phyloP scores from a whole-genome alignment of 2,797 vertebrate species.

The Muscicapa striata region DNA sequence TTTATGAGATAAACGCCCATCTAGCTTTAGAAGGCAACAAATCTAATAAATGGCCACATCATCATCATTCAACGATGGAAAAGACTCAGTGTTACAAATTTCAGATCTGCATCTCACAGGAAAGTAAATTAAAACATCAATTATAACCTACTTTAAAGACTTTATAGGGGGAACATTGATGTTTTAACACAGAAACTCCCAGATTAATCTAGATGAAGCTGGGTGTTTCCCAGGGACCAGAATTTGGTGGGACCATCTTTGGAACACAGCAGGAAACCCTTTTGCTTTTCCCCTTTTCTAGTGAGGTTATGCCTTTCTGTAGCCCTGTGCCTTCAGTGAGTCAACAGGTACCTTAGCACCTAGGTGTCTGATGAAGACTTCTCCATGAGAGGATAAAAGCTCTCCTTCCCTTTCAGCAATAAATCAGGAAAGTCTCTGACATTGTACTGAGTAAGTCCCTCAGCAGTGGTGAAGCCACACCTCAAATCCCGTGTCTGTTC shows the following conservation, averaged over 20 bases:
- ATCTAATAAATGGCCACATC: conserved; percentile 57
- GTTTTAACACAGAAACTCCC: background rate
- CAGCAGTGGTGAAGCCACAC: background rate
- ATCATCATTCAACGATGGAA: conserved; percentile 31
- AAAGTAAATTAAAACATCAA: conserved; percentile 64
- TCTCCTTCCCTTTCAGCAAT: background rate
- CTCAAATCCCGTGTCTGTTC: background rate
- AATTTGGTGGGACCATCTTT: background rate
- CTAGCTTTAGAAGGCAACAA: conserved; percentile 51
- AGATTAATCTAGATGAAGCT: background rate
- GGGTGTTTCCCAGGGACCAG: background rate
- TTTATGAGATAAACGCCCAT: conserved; percentile 38
- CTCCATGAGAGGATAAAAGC: background rate
- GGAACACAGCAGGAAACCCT: background rate
- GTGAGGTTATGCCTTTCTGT: background rate
- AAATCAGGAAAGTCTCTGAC: background rate
- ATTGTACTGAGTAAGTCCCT: background rate
- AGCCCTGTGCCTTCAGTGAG: background rate
- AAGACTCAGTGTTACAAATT: conserved; percentile 39
- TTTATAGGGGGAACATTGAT: background rate
- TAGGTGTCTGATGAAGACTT: background rate
- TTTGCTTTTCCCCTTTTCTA: background rate
- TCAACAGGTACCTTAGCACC: background rate
- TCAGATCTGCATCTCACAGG: conserved; percentile 23
- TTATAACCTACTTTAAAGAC: conserved; percentile 38